Percentiles rank a stretch among this genome's conserved stretches.
Evolutionary conservation across 2,797 vertebrate species (phyloP).

Genomic region (Labroides dimidiatus): DNA sequence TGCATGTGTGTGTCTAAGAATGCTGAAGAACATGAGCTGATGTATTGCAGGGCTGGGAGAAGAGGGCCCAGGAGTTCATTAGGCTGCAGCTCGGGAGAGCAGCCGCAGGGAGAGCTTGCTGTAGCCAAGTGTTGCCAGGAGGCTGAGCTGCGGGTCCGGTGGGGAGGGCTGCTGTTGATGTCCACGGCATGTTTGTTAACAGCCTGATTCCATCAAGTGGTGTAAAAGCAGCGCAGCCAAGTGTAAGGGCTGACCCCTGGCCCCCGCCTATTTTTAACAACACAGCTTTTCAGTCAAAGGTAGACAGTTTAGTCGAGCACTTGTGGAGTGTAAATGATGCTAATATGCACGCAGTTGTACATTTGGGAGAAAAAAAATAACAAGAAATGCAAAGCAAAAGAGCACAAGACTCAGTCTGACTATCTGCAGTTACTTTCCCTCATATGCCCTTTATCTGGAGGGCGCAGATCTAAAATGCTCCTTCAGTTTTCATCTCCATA

Average conservation of each 20-base stretch:
- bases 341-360: conserved; percentile 75
- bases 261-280: conserved; percentile 79
- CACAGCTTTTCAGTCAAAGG: conserved; percentile 73
- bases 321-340: conserved; percentile 74
- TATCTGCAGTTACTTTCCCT: conserved; percentile 60
- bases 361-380: conserved; percentile 73
- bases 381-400: conserved; percentile 70
- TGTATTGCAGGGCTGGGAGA: conserved; percentile 73
- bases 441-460: conserved; percentile 76
- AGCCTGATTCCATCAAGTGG: conserved; percentile 84
- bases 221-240: conserved; percentile 78
- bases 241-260: conserved; percentile 75
- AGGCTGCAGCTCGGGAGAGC: conserved; percentile 80
- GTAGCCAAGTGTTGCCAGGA: conserved; percentile 81
- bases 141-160: conserved; percentile 74
- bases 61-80: conserved; percentile 81
- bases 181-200: conserved; percentile 85
- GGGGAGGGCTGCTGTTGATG: conserved; percentile 81
- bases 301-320: conserved; percentile 73
- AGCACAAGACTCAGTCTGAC: conserved; percentile 70
- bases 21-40: conserved; percentile 58
- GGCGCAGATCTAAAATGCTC: conserved; percentile 77
- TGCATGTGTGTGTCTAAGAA: conserved; percentile 60
- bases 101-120: conserved; percentile 74
- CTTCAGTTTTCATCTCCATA: conserved; percentile 76